Conservation (phyloP, 2,113 vertebrate genomes). For the Petroica traversi region DNA sequence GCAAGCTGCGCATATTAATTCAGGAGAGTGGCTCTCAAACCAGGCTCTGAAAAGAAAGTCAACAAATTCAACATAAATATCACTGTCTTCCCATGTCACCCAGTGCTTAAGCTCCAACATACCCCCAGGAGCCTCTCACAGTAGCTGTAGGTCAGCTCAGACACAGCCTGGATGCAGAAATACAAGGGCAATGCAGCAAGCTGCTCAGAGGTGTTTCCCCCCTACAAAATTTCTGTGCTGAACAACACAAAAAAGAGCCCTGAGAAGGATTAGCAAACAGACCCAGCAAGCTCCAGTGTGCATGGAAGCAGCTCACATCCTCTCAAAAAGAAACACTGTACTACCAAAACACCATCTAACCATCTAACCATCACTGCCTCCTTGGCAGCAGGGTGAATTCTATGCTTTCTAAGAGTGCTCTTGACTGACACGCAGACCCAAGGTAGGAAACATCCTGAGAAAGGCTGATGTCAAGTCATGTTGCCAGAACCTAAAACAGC, state of each 20-base stretch:
- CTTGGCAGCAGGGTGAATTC: not conserved
- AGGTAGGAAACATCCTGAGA: not conserved
- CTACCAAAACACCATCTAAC: not conserved
- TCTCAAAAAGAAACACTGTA: rapidly evolving
- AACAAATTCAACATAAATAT: not conserved
- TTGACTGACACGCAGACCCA: not conserved
- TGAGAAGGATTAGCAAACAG: not conserved
- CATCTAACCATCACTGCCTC: not conserved
- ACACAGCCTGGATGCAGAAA: not conserved
- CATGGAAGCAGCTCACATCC: not conserved
- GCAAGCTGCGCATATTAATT: not conserved
- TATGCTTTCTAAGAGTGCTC: not conserved
- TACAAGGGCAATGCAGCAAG: rapidly evolving
- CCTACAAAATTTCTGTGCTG: not conserved
- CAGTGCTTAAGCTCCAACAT: not conserved
- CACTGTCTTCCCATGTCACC: not conserved
- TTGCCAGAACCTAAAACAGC: not conserved
- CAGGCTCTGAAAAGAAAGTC: slow-evolving; percentile 41
- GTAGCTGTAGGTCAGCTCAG: not conserved
- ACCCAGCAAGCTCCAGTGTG: not conserved
- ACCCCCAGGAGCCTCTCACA: not conserved
- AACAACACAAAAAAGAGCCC: not conserved
- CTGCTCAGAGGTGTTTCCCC: not conserved
- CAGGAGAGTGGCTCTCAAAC: not conserved
- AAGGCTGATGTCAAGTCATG: not conserved